phyloP scores from a whole-genome alignment of 2,888 invertebrate genomes.

The Adelognathus sp. region DNA sequence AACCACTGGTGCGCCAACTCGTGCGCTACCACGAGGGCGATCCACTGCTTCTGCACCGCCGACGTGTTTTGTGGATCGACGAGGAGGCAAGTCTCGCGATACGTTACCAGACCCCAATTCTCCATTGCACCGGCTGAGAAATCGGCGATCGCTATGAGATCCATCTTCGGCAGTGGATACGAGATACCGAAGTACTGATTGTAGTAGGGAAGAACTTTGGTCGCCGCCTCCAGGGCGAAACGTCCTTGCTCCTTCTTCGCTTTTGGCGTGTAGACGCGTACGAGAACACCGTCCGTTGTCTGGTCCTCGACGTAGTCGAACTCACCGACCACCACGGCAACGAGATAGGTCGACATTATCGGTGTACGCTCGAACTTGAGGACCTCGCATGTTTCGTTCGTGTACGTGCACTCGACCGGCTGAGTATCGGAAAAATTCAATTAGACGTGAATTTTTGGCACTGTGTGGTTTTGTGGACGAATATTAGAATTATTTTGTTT shows the following conservation, averaged over 20 bases:
- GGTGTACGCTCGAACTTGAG: constrained; percentile 93
- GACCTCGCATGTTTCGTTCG: constrained; percentile 80
- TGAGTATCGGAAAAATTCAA: constrained; percentile 26
- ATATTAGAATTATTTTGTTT: no score
- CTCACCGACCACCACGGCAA: constrained; percentile 97
- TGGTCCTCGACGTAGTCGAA: constrained; percentile 95
- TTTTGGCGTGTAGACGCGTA: constrained; percentile 92
- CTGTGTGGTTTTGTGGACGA: no score
- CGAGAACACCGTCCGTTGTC: constrained; percentile 91
- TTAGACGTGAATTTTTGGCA: no score
- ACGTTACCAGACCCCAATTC: constrained; percentile 93
- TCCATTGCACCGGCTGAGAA: constrained; percentile 99
- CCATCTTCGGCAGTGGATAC: constrained; percentile 97
- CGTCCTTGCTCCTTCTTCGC: constrained; percentile 95
- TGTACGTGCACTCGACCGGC: constrained; percentile 83
- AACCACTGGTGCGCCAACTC: constrained; percentile 99
- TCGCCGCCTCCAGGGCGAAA: constrained; percentile 96
- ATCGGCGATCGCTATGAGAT: constrained; percentile 97
- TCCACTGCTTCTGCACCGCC: constrained; percentile 90
- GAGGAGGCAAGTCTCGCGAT: constrained; percentile 92
- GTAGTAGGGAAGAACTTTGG: constrained; percentile 95
- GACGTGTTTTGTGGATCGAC: constrained; percentile 96
- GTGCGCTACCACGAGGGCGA: constrained; percentile 94
- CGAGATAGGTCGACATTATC: constrained; percentile 97
- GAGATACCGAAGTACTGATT: constrained; percentile 97